Percentiles rank a stretch among this genome's conserved stretches.
phyloP scores from a whole-genome alignment of 2,113 vertebrate species.

The Lates calcarifer region DNA sequence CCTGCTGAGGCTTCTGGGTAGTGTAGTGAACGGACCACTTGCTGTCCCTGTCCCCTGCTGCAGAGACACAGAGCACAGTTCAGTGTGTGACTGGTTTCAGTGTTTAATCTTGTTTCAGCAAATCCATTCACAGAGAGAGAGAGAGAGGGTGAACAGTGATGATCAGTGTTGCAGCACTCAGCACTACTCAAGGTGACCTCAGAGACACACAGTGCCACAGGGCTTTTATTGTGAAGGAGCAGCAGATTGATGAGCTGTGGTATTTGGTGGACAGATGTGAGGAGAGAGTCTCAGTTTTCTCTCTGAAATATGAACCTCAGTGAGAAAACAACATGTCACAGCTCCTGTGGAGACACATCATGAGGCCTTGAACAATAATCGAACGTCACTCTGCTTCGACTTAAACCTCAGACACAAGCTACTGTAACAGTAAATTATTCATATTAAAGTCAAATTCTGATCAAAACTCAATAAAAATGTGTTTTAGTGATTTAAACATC shows the following conservation, averaged over 20 bases:
- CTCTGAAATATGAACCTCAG: background rate
- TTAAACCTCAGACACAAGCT: background rate
- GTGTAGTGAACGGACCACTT: slow-evolving; percentile 78
- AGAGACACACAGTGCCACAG: background rate
- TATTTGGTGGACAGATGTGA: slow-evolving; percentile 26
- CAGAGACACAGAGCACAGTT: slow-evolving; percentile 16
- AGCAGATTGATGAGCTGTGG: background rate
- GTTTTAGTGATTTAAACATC: too few relatives aligned
- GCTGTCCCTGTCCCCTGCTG: slow-evolving; percentile 65
- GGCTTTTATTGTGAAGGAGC: slow-evolving; percentile 54
- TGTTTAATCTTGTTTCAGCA: slow-evolving; percentile 43
- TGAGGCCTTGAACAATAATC: too few relatives aligned
- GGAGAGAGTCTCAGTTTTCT: background rate
- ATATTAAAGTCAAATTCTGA: background rate
- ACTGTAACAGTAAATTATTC: background rate
- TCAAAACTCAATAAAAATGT: too few relatives aligned
- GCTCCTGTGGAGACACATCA: too few relatives aligned
- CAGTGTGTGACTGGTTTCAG: slow-evolving; percentile 11
- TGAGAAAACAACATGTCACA: too few relatives aligned
- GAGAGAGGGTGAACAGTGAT: background rate
- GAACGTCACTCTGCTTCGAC: too few relatives aligned
- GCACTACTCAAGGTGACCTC: slow-evolving; percentile 66
- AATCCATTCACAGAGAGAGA: slow-evolving; percentile 3
- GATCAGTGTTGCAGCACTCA: slow-evolving; percentile 43
- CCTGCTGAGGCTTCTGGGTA: slow-evolving; percentile 75